Conservation (phyloP, 1,140 invertebrate species). For the Drepana arcuata region DNA sequence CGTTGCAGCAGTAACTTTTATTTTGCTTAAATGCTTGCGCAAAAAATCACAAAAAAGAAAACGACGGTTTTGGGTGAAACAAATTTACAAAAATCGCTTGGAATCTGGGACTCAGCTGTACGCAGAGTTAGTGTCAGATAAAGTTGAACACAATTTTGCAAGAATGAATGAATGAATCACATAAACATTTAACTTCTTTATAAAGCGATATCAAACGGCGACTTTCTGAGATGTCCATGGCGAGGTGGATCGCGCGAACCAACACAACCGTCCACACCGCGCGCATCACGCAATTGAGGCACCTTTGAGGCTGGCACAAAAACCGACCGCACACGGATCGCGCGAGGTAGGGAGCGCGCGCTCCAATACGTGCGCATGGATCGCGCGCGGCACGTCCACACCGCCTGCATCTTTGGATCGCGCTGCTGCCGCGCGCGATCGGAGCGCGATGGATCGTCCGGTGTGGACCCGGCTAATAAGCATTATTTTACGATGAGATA, state of each 20-base stretch:
- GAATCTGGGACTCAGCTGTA: constrained; percentile 14
- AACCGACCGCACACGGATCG: constrained; percentile 7
- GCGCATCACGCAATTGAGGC: constrained; percentile 13
- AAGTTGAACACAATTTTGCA: constrained; percentile 14
- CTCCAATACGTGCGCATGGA: constrained; percentile 10
- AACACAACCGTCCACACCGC: constrained; percentile 12
- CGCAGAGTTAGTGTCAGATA: constrained; percentile 12
- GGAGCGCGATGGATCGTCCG: constrained; percentile 11
- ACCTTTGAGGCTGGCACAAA: constrained; percentile 13
- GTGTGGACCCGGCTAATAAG: constrained; percentile 7
- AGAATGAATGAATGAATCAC: background rate
- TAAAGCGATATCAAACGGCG: background rate
- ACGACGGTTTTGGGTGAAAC: constrained; percentile 18
- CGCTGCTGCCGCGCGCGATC: constrained; percentile 9
- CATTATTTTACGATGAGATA: no score
- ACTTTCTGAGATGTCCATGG: background rate
- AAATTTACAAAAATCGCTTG: constrained; percentile 16
- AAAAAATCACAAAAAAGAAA: constrained; percentile 18
- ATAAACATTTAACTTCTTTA: background rate
- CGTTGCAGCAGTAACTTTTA: constrained; percentile 16
- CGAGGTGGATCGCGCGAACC: constrained; percentile 12
- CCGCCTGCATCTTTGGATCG: constrained; percentile 2
- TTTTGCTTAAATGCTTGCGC: constrained; percentile 20
- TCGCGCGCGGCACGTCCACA: no score
- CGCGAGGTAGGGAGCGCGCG: constrained; percentile 5